Conservation (phyloP, 2,888 invertebrate species). For the Dynastes maya region DNA sequence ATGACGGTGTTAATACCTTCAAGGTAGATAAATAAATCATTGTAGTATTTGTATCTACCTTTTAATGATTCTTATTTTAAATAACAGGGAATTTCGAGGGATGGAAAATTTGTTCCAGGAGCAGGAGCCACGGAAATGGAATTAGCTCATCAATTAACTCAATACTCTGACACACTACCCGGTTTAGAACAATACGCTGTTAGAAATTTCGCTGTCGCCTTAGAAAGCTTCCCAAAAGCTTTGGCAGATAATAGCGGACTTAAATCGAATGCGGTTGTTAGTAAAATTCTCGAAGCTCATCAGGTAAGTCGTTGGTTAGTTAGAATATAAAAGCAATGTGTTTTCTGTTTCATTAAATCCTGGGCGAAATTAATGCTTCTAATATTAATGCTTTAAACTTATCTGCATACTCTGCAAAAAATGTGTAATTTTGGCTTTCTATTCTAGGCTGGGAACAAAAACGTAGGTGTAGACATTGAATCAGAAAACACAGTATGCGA, state of each 20-base stretch:
- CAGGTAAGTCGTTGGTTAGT: constrained; percentile 71
- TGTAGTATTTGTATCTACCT: neutral
- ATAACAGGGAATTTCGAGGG: constrained; percentile 64
- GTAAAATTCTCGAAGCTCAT: constrained; percentile 94
- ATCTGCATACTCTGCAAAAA: neutral
- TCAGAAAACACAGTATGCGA: constrained; percentile 83
- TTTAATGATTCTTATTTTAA: neutral
- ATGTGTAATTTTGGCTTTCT: constrained; percentile 6
- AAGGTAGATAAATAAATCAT: constrained; percentile 76
- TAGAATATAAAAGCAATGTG: constrained; percentile 5
- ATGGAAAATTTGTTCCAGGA: constrained; percentile 85
- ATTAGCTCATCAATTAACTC: constrained; percentile 87
- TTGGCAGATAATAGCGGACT: constrained; percentile 96
- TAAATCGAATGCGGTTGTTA: constrained; percentile 88
- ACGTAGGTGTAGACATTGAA: constrained; percentile 89
- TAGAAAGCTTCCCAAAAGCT: constrained; percentile 93
- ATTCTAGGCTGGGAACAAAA: constrained; percentile 81
- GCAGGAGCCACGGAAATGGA: constrained; percentile 97
- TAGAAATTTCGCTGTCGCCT: constrained; percentile 90
- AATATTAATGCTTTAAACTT: too few relatives aligned
- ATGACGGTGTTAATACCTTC: constrained; percentile 99
- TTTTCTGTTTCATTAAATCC: constrained; percentile 12
- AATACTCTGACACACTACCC: constrained; percentile 92
- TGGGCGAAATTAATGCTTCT: neutral
- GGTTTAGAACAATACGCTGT: constrained; percentile 98